Evolutionary conservation across 1,140 invertebrate genomes (phyloP).

Genomic region (Brachionus koreanus): DNA sequence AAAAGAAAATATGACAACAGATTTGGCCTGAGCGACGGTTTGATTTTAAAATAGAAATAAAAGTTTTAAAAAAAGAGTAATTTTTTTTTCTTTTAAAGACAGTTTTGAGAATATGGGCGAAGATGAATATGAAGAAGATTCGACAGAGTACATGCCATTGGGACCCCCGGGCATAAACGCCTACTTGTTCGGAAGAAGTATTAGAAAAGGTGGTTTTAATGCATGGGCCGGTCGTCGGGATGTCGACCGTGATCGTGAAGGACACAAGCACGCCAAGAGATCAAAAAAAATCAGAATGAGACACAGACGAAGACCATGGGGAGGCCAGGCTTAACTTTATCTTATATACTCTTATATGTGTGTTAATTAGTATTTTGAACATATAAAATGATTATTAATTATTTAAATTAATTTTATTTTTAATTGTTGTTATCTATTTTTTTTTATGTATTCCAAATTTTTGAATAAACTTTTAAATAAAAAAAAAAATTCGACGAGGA

Average conservation of each 20-base stretch:
- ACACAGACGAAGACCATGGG: constrained; percentile 27
- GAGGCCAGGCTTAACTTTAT: not conserved
- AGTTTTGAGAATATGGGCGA: not conserved
- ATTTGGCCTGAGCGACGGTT: constrained; percentile 7
- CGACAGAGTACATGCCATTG: not conserved
- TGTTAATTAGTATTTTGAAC: not conserved
- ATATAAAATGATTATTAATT: not conserved
- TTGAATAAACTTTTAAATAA: not conserved
- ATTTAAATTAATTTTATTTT: not conserved
- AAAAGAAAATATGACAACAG: not conserved
- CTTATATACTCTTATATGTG: not conserved
- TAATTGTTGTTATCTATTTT: not conserved
- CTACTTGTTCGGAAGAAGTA: not conserved
- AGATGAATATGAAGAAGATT: not conserved
- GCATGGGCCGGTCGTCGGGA: constrained; percentile 37
- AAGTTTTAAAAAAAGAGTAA: not conserved
- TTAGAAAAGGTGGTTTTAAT: constrained; percentile 41
- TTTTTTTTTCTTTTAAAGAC: not conserved
- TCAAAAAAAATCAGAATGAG: constrained; percentile 25
- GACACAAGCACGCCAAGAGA: not conserved
- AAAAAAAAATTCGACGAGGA: constrained; percentile 41
- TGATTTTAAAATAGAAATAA: not conserved
- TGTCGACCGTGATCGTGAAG: not conserved
- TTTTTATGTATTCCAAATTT: not conserved
- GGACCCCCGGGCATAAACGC: constrained; percentile 22